Evolutionary conservation across 2,797 vertebrate species (phyloP).

Genomic region (Tympanoctomys barrerae): DNA sequence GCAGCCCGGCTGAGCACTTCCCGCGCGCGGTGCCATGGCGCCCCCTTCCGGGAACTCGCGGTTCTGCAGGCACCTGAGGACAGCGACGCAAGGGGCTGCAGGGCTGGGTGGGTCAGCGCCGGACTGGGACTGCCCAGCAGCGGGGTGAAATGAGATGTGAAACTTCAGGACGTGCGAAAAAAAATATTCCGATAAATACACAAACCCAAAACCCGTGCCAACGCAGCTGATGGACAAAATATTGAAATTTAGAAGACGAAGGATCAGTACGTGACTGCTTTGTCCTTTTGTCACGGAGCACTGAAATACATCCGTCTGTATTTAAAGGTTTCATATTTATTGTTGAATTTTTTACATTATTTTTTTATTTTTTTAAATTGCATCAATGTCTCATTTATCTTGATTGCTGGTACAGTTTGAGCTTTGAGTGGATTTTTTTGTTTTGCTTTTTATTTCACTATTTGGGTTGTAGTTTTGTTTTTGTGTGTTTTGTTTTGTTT

Average conservation of each 20-base stretch:
- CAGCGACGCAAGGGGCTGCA: not conserved
- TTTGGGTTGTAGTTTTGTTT: not conserved
- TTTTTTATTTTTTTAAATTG: not conserved
- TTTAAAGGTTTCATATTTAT: not conserved
- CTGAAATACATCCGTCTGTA: not conserved
- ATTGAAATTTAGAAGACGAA: fast-evolving
- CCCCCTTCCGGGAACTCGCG: not conserved
- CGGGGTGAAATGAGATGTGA: too few relatives aligned
- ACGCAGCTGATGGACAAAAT: not conserved
- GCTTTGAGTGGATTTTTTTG: not conserved
- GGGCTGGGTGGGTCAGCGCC: too few relatives aligned
- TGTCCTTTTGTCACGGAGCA: not conserved
- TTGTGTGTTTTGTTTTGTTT: not conserved
- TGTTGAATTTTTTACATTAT: constrained; percentile 3
- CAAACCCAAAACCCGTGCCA: not conserved
- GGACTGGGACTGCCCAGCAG: fast-evolving
- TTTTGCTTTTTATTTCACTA: not conserved
- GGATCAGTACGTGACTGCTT: not conserved
- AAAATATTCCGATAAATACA: not conserved
- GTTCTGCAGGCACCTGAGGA: not conserved
- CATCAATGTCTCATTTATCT: not conserved
- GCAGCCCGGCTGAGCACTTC: too few relatives aligned
- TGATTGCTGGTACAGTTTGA: not conserved
- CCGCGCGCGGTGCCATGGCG: too few relatives aligned
- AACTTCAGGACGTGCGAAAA: not conserved